Evolutionary conservation across 2,888 invertebrate species (phyloP), one percentile per base, ranked within the genome.

Genomic region (Andrena haemorrhoa): DNA sequence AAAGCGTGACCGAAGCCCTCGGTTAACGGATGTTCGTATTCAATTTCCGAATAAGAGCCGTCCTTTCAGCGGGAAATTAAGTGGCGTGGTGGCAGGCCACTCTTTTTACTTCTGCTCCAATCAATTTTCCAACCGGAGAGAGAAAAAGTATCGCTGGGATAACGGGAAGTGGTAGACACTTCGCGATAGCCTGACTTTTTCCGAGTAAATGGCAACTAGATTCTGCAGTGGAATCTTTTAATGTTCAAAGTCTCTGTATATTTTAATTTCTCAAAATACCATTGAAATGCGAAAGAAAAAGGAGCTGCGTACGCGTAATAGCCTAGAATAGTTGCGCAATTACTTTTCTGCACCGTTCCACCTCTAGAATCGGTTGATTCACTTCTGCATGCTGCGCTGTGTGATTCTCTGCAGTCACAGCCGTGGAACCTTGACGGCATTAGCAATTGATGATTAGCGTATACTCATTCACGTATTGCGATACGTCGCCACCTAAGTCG

Each of bases 1-100:
- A 85, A 83, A 85, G 86, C 85, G 85, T 84, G 79, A 86, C 86
- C 84, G 47, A 66, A 63, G 66, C 69, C 47, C 41, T 56, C 73
- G 8, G 60, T 85, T 41, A 87, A 87, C 87, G 84, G 82, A 64
- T 69, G 75, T 84, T 84, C 77, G 77, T 75, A 69, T 68, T 77
- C 80, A 86, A 87, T 86, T 87, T 76, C 77, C 80, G 23, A 85
- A 74, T 71, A 47, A 63, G 71, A 78, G 56, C 74, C 68, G 63
- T 64, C 35, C 60, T 33, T 16, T 58, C 74, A 31, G 68, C 72
- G 68, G 80, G 70, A 82, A 84, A 86, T 85, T 83, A 79, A 86
- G 60, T 63, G 75, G 31, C 65, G 26, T 33, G 71, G 60, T 74
- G 65, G 75, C 83, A 0, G 66, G 20, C 20, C 10, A n/a, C 10